Conservation (phyloP, 2,797 vertebrate genomes). For the Erpetoichthys calabaricus region DNA sequence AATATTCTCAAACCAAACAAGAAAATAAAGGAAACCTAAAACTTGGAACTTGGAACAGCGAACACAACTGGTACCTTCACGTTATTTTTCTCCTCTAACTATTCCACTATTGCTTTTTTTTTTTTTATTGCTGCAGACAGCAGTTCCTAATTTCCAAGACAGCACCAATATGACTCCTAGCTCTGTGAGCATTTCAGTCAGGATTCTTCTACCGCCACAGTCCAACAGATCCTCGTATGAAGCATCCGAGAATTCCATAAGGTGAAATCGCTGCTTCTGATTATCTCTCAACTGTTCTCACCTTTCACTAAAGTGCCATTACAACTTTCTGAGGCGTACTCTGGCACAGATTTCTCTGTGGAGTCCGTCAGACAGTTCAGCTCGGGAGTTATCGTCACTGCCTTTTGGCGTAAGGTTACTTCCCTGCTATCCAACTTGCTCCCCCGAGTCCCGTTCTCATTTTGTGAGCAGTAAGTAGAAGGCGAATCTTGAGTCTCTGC, state of each 20-base stretch:
- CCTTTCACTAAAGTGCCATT: constrained; percentile 49
- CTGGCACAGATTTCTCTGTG: constrained; percentile 14
- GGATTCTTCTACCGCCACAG: too few relatives aligned
- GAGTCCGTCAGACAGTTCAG: constrained; percentile 19
- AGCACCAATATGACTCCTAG: not conserved
- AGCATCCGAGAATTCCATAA: too few relatives aligned
- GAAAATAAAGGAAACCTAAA: constrained; percentile 23
- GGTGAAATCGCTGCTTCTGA: constrained; percentile 4
- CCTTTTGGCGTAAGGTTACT: constrained; percentile 21
- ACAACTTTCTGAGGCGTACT: constrained; percentile 30
- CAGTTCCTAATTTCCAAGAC: constrained; percentile 14
- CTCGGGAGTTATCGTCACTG: constrained; percentile 9
- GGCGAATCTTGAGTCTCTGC: constrained; percentile 34
- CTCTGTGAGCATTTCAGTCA: not conserved
- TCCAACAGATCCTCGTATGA: too few relatives aligned
- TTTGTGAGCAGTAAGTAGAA: constrained; percentile 14
- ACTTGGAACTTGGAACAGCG: constrained; percentile 17
- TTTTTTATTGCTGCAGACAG: constrained; percentile 2
- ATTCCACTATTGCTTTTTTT: constrained; percentile 27
- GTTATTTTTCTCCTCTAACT: constrained; percentile 20
- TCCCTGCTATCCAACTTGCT: constrained; percentile 25
- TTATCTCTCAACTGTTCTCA: constrained; percentile 41
- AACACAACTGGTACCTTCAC: constrained; percentile 20
- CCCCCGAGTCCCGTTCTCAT: constrained; percentile 21
- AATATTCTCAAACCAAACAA: constrained; percentile 1